Base-by-base conservation (phyloP, 2,797 vertebrate genomes). In the Champsocephalus gunnari region DNA sequence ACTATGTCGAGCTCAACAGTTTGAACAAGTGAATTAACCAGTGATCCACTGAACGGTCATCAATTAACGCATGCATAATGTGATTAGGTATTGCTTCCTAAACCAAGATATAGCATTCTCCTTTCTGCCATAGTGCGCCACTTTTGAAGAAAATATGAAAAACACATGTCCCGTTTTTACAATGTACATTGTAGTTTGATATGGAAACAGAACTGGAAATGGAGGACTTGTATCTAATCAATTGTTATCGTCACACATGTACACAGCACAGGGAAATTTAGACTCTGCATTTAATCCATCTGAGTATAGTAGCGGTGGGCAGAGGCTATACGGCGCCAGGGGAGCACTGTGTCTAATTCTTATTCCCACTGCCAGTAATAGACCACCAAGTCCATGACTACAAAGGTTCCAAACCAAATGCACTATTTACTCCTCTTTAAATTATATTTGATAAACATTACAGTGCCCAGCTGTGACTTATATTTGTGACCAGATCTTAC, bases 1-100 rank as follows among this genome's bases (percentile, higher is more conserved):
- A 71, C 34, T 56, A 5, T 10, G 43, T 19, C 5, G 12, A 34
- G 58, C 68, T 56, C 28, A 59, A 79, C 32, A 48, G 32, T 53
- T 12, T 70, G n/a, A 21, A 10, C 34, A 2, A 38, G 34, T 38
- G 6, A 38, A 38, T 7, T 38, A 38, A 38, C 34, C 34, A 38
- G 6, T 38, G 34, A 38, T 7, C 34, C 34, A 38, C 34, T 38
- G 8, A 38, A 38, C 34, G 8, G 34, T 66, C 51, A 13, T 8
- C 24, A 0, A 47, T 45, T 32, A 16, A 56, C 65, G 47, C 7
- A 28, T n/a, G 12, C 21, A 45, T 13, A 7, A 34, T 34, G 47
- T 67, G 65, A 67, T 56, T 45, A 45, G 14, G 38, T 44, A 17
- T 34, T 24, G 55, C 13, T 44, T 21, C n/a, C 41, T 38, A 11